Evolutionary conservation across 2,113 vertebrate genomes (phyloP), one percentile per base, ranked within the genome.

Genomic region (Sorex fumeus): DNA sequence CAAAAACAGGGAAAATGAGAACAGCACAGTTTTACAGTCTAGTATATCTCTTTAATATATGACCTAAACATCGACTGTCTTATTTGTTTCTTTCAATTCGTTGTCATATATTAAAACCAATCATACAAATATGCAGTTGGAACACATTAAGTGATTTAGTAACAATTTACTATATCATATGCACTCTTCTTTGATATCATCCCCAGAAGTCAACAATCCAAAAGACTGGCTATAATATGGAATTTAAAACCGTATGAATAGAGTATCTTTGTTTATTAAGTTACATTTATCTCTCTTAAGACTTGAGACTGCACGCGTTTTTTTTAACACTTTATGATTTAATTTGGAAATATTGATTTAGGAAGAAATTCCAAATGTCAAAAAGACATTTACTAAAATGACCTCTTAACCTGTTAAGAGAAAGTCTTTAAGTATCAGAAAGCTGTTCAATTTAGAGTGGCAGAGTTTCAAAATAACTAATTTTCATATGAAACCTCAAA

Each of bases 41-140:
- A 78, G 2, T 23, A 82, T 69, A 74, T 70, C 27, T 86, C 47
- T 81, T 64, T 32, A 34, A 86, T 77, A 12, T 60, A 40, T 64
- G 13, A 19, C 32, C 67, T 72, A 67, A 70, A 72, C 15, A 80
- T 0, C 53, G 74, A 2, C 4, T 66, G 80, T 32, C 85, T 21
- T 10, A 50, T n/a, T 23, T 71, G 11, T 8, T 62, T 69, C 43
- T 40, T 88, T 70, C 50, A 32, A 13, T 67, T 75, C 47, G 36
- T 78, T n/a, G 62, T 23, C 57, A 79, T 70, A 23, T 70, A 30
- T 74, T 95, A 83, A 93, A 95, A 91, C 19, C 23, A 77, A 32
- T 28, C n/a, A 92, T 67, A 91, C 2, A 47, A 50, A 45, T 7
- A 32, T 0, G 21, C 25, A 64, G 32, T 28, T 81, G 6, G 50